These are phyloP conservation scores for Myrmophylax atrothorax DNA, from an alignment of 2,113 vertebrate species.

Conservation along the genomic window DNA sequence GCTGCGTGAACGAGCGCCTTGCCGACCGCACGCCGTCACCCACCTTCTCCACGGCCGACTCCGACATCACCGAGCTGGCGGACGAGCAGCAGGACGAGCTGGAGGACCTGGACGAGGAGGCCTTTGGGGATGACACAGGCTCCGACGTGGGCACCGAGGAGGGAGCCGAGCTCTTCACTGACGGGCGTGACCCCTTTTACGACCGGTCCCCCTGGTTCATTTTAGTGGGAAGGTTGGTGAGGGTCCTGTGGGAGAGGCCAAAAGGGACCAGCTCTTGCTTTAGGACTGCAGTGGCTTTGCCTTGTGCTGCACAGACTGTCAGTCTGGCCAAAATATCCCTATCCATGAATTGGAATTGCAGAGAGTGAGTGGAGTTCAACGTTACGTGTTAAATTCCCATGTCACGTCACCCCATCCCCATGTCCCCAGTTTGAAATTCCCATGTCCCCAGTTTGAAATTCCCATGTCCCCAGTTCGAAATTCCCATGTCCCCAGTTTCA, in stretches of 20 bases:
- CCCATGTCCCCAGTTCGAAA: not conserved
- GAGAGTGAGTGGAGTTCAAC: not conserved
- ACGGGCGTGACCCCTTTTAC: slow-evolving; percentile 99
- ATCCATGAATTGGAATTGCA: not conserved
- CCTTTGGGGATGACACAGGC: slow-evolving; percentile 97
- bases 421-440: not conserved
- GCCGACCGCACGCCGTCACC: slow-evolving; percentile 98
- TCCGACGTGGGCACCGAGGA: slow-evolving; percentile 97
- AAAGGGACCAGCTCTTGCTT: slow-evolving; percentile 81
- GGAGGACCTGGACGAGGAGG: slow-evolving; percentile 97
- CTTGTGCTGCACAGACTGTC: not conserved
- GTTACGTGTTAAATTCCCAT: not conserved
- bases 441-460: not conserved
- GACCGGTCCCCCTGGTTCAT: slow-evolving; percentile 99
- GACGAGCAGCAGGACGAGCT: slow-evolving; percentile 98
- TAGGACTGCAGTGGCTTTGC: slow-evolving; percentile 37
- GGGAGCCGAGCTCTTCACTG: slow-evolving; percentile 97
- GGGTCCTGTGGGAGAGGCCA: slow-evolving; percentile 72
- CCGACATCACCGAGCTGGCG: slow-evolving; percentile 97
- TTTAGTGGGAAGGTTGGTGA: slow-evolving; percentile 99
- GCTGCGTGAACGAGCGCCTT: slow-evolving; percentile 97
- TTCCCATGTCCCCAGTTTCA: not conserved
- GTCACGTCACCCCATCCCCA: not conserved
- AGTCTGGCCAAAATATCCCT: not conserved
- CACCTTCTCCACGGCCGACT: slow-evolving; percentile 98